Evolutionary conservation across 2,113 vertebrate genomes (phyloP).

Genomic region (Leptobrachium ailaonicum): DNA sequence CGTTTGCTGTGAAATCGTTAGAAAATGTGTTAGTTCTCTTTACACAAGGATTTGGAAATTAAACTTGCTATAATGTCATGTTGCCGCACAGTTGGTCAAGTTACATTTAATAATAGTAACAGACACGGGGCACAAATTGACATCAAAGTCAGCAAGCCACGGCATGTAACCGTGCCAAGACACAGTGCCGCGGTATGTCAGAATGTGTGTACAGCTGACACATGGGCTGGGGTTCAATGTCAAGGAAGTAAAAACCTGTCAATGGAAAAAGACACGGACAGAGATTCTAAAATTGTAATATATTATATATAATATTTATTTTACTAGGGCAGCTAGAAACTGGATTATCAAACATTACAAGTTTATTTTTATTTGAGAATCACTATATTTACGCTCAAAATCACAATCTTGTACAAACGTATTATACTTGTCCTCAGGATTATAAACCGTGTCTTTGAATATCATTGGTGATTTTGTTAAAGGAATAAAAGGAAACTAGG

Average conservation of each 20-base stretch:
- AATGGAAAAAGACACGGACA: too few relatives aligned
- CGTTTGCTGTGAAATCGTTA: constrained; percentile 2
- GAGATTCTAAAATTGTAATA: too few relatives aligned
- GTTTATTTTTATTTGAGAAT: too few relatives aligned
- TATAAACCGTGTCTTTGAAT: too few relatives aligned
- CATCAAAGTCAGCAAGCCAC: neutral
- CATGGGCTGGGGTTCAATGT: neutral
- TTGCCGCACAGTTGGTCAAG: constrained; percentile 4
- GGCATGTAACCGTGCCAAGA: neutral
- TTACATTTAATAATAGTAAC: constrained; percentile 49
- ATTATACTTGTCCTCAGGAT: too few relatives aligned
- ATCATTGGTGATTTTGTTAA: too few relatives aligned
- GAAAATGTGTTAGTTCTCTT: constrained; percentile 1
- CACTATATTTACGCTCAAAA: too few relatives aligned
- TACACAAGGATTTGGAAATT: constrained; percentile 10
- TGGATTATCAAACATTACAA: too few relatives aligned
- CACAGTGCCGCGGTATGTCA: constrained; percentile 5
- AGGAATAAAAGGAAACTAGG: too few relatives aligned
- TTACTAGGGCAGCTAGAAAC: too few relatives aligned
- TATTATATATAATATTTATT: too few relatives aligned
- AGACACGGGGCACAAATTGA: constrained; percentile 16
- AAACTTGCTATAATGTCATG: constrained; percentile 21
- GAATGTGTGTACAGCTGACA: constrained; percentile 20
- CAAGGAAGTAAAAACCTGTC: neutral
- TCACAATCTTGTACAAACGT: too few relatives aligned